These are phyloP conservation scores for Alviniconcha marisindica DNA, from an alignment of 1,140 invertebrate genomes.

Conservation along the genomic window DNA sequence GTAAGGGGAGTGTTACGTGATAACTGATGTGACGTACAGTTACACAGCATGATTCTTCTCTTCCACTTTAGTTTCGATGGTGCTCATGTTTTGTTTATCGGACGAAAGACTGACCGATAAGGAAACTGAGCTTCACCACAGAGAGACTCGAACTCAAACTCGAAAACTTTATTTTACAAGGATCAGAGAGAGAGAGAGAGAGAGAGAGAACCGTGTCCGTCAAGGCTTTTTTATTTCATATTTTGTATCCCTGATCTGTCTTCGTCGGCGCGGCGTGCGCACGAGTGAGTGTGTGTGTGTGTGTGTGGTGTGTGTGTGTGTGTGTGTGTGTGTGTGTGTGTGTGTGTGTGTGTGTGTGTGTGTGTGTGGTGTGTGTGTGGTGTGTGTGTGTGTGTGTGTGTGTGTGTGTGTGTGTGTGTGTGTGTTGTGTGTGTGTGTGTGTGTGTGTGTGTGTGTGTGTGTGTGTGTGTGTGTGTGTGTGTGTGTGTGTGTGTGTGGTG, in stretches of 20 bases:
- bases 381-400: neutral
- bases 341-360: neutral
- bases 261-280: neutral
- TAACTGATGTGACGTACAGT: too few relatives aligned
- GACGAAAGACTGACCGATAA: neutral
- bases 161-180: too few relatives aligned
- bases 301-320: neutral
- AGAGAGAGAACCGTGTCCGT: too few relatives aligned
- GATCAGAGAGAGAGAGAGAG: constrained; percentile 28
- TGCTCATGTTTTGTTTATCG: too few relatives aligned
- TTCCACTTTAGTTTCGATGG: too few relatives aligned
- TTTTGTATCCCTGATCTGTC: neutral
- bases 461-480: neutral
- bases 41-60: too few relatives aligned
- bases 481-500: neutral
- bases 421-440: neutral
- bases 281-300: neutral
- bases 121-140: neutral
- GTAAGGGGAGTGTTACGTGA: too few relatives aligned
- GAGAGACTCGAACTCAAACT: too few relatives aligned
- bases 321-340: neutral
- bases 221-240: too few relatives aligned
- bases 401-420: too few relatives aligned
- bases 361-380: neutral
- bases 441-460: neutral